Base-by-base conservation (phyloP, 2,888 invertebrate genomes). In the Oscheius onirici region DNA sequence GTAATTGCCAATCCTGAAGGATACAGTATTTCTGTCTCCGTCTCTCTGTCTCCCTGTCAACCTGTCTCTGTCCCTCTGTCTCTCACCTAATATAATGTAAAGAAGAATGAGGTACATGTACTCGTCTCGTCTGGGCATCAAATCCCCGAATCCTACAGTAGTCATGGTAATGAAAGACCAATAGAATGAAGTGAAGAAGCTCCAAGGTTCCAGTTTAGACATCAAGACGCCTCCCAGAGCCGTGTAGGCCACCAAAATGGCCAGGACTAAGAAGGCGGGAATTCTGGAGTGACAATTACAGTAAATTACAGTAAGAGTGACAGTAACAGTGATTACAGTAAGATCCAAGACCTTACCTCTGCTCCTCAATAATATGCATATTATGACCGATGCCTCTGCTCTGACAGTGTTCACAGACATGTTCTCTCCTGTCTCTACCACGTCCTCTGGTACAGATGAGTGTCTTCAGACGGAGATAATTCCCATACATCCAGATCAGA, bases 131-230 rank as follows among this genome's bases (percentile, higher is more conserved):
- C 83, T 68, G 8, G 87, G 87, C 83, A 87, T 86, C 73, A 87
- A 73, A 73, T 87, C 87, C 28, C 87, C 87, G 72, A 87, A 87
- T 11, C 87, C 87, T 63, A 86, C 87, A 49, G 87, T 87, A 51
- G 87, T 88, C 87, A 87, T 86, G 10, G 87, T 87, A 69, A 88
- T 87, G 74, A 88, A 87, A 58, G 86, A 85, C 85, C 86, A 87
- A 74, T 87, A 87, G 76, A 88, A 87, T n/a, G 85, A 81, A 26
- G 85, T 84, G 75, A 87, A 87, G 69, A 88, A 87, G 26, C 75
- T 79, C 87, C 87, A 87, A 1, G 83, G 80, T 71, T 87, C 87
- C 49, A 87, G 58, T 71, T 83, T 80, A 6, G 83, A 83, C 85
- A 87, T 86, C 13, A 87, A 72, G 11, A 86, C 78, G 22, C 87